Conservation (phyloP, 1,140 invertebrate genomes). For the Lycorma delicatula region DNA sequence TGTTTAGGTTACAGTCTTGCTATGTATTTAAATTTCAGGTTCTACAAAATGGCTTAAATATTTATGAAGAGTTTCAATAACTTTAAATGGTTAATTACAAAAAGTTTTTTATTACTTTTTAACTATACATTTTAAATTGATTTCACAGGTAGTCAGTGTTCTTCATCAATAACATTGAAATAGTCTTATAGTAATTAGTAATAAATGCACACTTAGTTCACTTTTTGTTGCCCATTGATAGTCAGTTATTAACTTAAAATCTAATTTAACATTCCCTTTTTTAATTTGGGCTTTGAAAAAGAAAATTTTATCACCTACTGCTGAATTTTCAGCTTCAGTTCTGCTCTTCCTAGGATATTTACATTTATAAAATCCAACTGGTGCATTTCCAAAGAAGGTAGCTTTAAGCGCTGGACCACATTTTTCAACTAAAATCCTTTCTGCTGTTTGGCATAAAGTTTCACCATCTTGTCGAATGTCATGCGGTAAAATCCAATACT, state of each 20-base stretch:
- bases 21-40: no score
- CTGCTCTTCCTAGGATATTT: conserved; percentile 60
- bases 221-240: conserved; percentile 52
- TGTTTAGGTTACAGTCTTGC: no score
- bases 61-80: no score
- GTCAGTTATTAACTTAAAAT: conserved; percentile 32
- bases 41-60: no score
- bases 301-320: conserved; percentile 31
- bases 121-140: no score
- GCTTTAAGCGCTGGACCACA: conserved; percentile 59
- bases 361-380: conserved; percentile 82
- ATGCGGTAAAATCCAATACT: conserved; percentile 66
- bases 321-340: conserved; percentile 28
- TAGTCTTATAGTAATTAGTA: no score
- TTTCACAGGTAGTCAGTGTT: no score
- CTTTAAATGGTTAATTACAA: no score
- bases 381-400: conserved; percentile 75
- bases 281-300: conserved; percentile 31
- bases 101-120: no score
- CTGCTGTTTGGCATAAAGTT: conserved; percentile 74
- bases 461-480: conserved; percentile 60
- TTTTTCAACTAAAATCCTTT: conserved; percentile 57
- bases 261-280: conserved; percentile 15
- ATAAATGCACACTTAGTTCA: conserved; percentile 43
- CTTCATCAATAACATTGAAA: no score